Base-by-base conservation (phyloP, 1,140 invertebrate genomes). In the Cephus cinctus region DNA sequence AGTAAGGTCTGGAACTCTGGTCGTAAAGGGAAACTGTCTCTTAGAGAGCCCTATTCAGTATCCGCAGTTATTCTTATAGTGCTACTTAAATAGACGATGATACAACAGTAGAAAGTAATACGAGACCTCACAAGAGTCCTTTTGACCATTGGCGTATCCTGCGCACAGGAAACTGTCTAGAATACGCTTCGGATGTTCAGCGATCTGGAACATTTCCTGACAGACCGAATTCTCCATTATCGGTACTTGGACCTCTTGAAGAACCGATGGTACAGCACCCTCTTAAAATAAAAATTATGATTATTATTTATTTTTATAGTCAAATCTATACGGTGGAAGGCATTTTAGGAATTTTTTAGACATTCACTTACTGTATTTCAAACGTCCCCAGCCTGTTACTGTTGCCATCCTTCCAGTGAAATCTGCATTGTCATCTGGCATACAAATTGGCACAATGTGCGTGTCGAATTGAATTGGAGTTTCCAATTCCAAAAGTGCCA, bases 101-200 rank as follows among this genome's bases (percentile, higher is more conserved):
- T n/a, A n/a, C n/a, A n/a, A n/a, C n/a, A n/a, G n/a, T n/a, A n/a
- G n/a, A n/a, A n/a, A n/a, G n/a, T n/a, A n/a, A n/a, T n/a, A n/a
- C n/a, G n/a, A n/a, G n/a, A 95, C 92, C 82, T 96, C 93, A 75
- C 94, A 97, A 2, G 92, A 94, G 65, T 97, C 94, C 69, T 92
- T 92, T 59, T 92, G 88, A 4, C 94, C 94, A 58, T 90, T 90
- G 15, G 89, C 86, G 67, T 96, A 97, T 25, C 94, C 94, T 9
- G 94, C 94, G 63, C 94, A 97, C n/a, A 96, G 78, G 76, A 96
- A 96, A 46, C 90, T 93, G 27, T 85, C 85, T 6, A 92, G 75
- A 54, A 96, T 95, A 43, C 85, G 83, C 76, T 96, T 96, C 2
- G 84, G 78, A 61, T 96, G 92, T 1, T 90, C 91, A 1, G 89